Evolutionary conservation across 2,888 invertebrate species (phyloP), one percentile per base, ranked within the genome.

Genomic region (Cerastoderma edule): DNA sequence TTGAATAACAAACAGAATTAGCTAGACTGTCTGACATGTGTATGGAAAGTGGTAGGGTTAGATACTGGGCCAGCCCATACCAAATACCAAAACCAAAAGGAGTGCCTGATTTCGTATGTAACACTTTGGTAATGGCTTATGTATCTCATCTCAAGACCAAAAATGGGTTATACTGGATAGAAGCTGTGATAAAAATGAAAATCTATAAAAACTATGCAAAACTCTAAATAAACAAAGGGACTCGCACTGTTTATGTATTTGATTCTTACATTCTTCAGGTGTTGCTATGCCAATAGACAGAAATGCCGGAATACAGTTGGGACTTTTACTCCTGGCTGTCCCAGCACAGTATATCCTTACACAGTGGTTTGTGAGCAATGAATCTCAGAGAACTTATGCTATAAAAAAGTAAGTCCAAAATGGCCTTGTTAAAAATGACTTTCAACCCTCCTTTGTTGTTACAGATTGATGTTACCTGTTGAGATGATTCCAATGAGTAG

Each of bases 331-430:
- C 16, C 68, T 93, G 28, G 91, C 92, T 28, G 88, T 93, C 13
- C 93, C 93, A 13, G 85, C 87, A 19, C 93, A 93, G 86, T 93
- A 91, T 82, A 78, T 92, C 13, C 81, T 93, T 32, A 87, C 91
- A 13, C 88, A 85, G 39, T 89, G 90, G 71, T 82, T 87, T 57
- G 72, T 85, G n/a, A 83, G 88, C 1, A 85, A 87, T 63, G 87
- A 88, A 68, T 75, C 85, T 50, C 88, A 89, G 74, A 87, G 90
- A 67, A 85, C 80, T 46, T 80, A 80, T 68, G 87, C 87, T 24
- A 84, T 91, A 10, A 86, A 79, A 71, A 87, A 84, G 91, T 91
- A 80, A 80, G 80, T 66, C 24, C 5, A 48, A 16, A n/a, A n/a
- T n/a, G n/a, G n/a, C n/a, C n/a, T n/a, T n/a, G n/a, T n/a, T n/a